A percentile compares a stretch with the other conserved stretches of the same genome.
Conservation (phyloP, 92 coral and sea anemone genomes). For the Galaxea fascicularis region DNA sequence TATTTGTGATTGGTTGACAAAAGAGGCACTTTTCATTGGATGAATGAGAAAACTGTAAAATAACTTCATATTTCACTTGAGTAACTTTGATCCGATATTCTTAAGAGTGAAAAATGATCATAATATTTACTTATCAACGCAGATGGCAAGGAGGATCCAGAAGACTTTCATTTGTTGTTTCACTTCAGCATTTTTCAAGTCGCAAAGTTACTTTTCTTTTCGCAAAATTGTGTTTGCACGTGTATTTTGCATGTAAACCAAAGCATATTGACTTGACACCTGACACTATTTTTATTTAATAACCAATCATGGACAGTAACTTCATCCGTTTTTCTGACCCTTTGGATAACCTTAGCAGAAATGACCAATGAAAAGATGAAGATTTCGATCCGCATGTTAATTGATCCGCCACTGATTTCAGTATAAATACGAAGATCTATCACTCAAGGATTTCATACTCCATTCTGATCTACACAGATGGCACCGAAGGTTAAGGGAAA, state of each 20-base stretch:
- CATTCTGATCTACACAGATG: background rate
- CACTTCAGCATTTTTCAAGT: too few relatives aligned
- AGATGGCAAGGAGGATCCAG: background rate
- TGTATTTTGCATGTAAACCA: too few relatives aligned
- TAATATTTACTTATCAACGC: background rate
- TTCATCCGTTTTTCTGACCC: background rate
- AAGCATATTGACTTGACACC: too few relatives aligned
- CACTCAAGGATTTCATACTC: background rate
- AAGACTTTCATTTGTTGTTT: too few relatives aligned
- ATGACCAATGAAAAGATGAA: background rate
- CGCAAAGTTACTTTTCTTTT: too few relatives aligned
- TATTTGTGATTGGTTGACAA: background rate
- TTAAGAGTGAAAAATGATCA: background rate
- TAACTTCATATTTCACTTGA: background rate
- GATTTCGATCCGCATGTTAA: slow-evolving; percentile 9
- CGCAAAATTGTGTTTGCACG: too few relatives aligned
- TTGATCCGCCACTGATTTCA: background rate
- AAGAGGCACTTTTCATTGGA: background rate
- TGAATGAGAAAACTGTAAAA: background rate
- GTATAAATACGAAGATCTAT: background rate
- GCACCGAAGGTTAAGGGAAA: slow-evolving; percentile 8
- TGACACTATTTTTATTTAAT: too few relatives aligned
- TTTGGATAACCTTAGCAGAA: background rate
- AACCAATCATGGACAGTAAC: too few relatives aligned
- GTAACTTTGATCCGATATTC: background rate